A percentile compares a stretch with the other conserved stretches of the same genome.
Evolutionary conservation across 1,140 invertebrate genomes (phyloP).

Genomic region (Nasonia longicornis): DNA sequence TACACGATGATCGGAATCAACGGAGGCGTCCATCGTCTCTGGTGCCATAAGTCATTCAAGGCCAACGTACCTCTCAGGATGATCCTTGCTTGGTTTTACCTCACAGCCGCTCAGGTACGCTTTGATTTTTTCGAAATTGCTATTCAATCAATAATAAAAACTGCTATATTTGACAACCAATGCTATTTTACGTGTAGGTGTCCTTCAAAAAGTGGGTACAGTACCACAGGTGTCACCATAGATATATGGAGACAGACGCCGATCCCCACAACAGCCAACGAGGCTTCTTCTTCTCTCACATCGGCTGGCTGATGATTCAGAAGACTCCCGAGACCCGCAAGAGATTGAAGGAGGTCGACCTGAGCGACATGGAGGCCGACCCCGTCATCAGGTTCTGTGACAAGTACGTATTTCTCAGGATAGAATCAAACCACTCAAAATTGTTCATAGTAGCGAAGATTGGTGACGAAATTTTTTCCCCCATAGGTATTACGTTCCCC

Average conservation of each 20-base stretch:
- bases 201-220: slow-evolving; percentile 24
- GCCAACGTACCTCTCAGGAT: slow-evolving; percentile 68
- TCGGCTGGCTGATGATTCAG: slow-evolving; percentile 13
- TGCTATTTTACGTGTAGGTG: not conserved
- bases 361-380: slow-evolving; percentile 23
- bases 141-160: not conserved
- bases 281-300: slow-evolving; percentile 29
- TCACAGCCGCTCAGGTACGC: slow-evolving; percentile 31
- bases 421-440: not conserved
- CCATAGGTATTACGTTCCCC: slow-evolving; percentile 77
- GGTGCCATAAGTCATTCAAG: slow-evolving; percentile 77
- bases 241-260: slow-evolving; percentile 18
- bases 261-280: slow-evolving; percentile 28
- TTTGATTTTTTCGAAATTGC: not conserved
- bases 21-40: slow-evolving; percentile 77
- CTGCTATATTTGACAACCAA: not conserved
- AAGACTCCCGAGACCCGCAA: not conserved
- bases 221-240: slow-evolving; percentile 22
- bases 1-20: slow-evolving; percentile 66
- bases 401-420: slow-evolving; percentile 2
- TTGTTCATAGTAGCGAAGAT: not conserved
- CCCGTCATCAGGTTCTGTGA: slow-evolving; percentile 13
- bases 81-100: slow-evolving; percentile 54
- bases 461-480: no score
- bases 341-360: not conserved